Evolutionary conservation across 2,113 vertebrate species (phyloP).

Genomic region (Ameiurus melas): DNA sequence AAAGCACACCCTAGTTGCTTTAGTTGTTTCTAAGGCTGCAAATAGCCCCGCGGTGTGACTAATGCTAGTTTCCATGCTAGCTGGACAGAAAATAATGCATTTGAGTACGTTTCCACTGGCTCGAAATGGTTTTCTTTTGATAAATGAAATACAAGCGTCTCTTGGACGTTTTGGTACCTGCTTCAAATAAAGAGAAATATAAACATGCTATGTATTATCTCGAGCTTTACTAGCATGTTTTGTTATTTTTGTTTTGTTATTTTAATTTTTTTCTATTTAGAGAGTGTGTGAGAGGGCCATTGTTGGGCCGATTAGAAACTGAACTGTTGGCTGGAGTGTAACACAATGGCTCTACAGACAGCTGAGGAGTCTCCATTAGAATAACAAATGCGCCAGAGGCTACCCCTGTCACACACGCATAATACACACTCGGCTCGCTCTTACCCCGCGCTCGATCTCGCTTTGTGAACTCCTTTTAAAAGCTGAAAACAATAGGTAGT

Average conservation of each 20-base stretch:
- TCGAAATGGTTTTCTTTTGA: neutral
- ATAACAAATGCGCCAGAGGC: constrained; percentile 51
- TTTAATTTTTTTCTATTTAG: neutral
- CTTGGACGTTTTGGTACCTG: neutral
- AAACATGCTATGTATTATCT: neutral
- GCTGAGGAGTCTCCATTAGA: constrained; percentile 54
- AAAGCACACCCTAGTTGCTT: neutral
- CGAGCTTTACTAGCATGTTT: neutral
- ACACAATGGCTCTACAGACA: constrained; percentile 53
- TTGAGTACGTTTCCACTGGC: neutral
- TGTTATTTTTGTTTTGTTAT: too few species aligned
- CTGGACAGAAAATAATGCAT: neutral
- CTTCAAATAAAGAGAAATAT: neutral
- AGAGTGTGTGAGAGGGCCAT: constrained; percentile 36
- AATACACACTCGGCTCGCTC: constrained; percentile 37
- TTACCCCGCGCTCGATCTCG: constrained; percentile 11
- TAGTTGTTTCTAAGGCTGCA: neutral
- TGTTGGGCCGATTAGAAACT: constrained; percentile 48
- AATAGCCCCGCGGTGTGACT: neutral
- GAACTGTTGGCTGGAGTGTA: constrained; percentile 51
- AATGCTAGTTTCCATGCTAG: neutral
- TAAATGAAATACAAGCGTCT: neutral
- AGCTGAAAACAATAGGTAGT: constrained; percentile 51
- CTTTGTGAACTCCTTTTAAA: constrained; percentile 32
- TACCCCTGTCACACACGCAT: constrained; percentile 48